Base-by-base conservation (phyloP, 2,797 vertebrate genomes). In the Perodicticus potto region DNA sequence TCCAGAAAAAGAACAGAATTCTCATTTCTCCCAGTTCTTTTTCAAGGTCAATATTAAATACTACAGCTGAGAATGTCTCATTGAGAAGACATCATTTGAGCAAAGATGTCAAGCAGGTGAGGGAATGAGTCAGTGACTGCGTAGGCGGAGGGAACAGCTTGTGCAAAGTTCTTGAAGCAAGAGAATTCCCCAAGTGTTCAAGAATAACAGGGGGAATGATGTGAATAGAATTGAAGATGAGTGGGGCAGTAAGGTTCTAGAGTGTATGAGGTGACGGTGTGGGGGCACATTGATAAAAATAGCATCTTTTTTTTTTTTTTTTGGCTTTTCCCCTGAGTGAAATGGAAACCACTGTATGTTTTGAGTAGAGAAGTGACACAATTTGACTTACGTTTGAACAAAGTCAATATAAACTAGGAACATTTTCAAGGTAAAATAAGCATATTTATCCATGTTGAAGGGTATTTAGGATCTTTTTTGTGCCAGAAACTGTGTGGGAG, bases 401-500 rank as follows among this genome's bases (percentile, higher is more conserved):
- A 23, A 72, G 34, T 67, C 16, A 63, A 65, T 59, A 27, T n/a
- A 57, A 86, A 92, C 17, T 25, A 29, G 78, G 40, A 91, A 53
- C 65, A 86, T 80, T 77, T 73, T 94, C 70, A 80, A 69, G 7
- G 23, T 89, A 87, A 89, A 93, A 67, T 49, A 17, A 88, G n/a
- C 16, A 29, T 61, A 78, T 80, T 92, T 92, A 93, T 82, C 88
- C 72, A 94, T n/a, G 20, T 40, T 92, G 19, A 78, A 86, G 14
- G 89, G 32, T 49, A 91, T 92, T 93, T 96, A 72, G 83, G 85
- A 63, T 86, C 40, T 74, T 76, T 73, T 93, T 82, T 67, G 13
- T 78, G 34, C 6, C 76, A 86, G 37, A 86, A 25, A 93, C 82
- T 86, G 0, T 80, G 16, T 61, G 32, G 83, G 45, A 96, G 45